Evolutionary conservation across 2,113 vertebrate species (phyloP).

Genomic region (Melanostigma gelatinosum): DNA sequence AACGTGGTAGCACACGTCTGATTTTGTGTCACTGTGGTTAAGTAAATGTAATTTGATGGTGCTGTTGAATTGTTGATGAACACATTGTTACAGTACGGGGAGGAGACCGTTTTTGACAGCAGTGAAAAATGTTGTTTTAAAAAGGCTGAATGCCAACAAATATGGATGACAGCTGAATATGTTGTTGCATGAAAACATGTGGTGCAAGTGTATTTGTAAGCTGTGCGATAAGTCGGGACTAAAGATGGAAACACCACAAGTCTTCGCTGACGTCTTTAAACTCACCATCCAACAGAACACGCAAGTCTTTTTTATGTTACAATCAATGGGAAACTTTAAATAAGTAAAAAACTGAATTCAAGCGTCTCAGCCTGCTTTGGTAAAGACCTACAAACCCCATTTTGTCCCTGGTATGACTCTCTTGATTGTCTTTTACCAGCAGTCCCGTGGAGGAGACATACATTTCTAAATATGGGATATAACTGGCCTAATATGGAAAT

Average conservation of each 20-base stretch:
- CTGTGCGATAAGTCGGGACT: background rate
- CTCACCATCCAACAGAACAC: too few relatives aligned
- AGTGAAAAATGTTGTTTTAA: too few relatives aligned
- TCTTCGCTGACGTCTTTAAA: too few relatives aligned
- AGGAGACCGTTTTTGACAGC: too few relatives aligned
- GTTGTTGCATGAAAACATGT: too few relatives aligned
- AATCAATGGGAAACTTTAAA: background rate
- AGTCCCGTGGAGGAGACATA: constrained; percentile 26
- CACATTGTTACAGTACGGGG: background rate
- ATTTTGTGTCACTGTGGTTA: too few relatives aligned
- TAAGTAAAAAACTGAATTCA: background rate
- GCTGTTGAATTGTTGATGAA: background rate
- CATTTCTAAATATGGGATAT: constrained; percentile 50
- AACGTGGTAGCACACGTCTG: too few relatives aligned
- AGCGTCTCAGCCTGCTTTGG: constrained; percentile 11
- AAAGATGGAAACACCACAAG: background rate
- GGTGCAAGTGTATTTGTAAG: too few relatives aligned
- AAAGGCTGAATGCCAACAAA: too few relatives aligned
- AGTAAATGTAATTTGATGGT: background rate
- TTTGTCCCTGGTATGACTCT: constrained; percentile 32
- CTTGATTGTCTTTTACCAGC: constrained; percentile 27
- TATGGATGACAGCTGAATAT: too few relatives aligned
- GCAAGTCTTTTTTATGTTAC: too few relatives aligned
- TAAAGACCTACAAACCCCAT: constrained; percentile 38
- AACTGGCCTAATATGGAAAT: constrained; percentile 65